phyloP scores from a whole-genome alignment of 1,140 invertebrate genomes.

The Cydia strobilella region DNA sequence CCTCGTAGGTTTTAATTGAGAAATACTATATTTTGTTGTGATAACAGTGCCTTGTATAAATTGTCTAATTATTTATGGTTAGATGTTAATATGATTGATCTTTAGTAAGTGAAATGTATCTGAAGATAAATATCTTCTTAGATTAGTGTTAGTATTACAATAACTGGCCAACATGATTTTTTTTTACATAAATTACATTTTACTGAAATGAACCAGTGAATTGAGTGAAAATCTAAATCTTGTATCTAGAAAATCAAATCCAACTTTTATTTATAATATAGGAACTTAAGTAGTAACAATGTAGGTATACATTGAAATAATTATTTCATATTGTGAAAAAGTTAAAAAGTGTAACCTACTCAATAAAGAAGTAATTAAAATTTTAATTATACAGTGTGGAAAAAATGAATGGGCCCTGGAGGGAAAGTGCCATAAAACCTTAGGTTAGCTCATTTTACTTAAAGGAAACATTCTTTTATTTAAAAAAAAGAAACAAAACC shows the following conservation, averaged over 20 bases:
- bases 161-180: neutral
- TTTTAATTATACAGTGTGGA: too few relatives aligned
- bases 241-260: too few relatives aligned
- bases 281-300: too few relatives aligned
- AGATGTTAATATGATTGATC: neutral
- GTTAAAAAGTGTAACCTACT: too few relatives aligned
- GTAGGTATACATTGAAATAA: too few relatives aligned
- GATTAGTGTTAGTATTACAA: neutral
- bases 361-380: neutral
- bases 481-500: too few relatives aligned
- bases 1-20: slow-evolving; percentile 48
- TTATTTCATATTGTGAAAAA: too few relatives aligned
- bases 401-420: too few relatives aligned
- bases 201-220: neutral
- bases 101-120: neutral
- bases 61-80: slow-evolving; percentile 22
- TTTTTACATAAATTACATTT: too few relatives aligned
- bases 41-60: slow-evolving; percentile 56
- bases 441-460: too few relatives aligned
- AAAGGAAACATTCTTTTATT: too few relatives aligned
- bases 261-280: neutral
- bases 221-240: neutral
- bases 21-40: slow-evolving; percentile 51
- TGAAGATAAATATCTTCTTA: neutral
- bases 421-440: too few relatives aligned